Percentiles rank a stretch among this genome's conserved stretches.
Evolutionary conservation across 35 echinoderm and acorn worm genomes (phyloP).

Genomic region (Lytechinus pictus): DNA sequence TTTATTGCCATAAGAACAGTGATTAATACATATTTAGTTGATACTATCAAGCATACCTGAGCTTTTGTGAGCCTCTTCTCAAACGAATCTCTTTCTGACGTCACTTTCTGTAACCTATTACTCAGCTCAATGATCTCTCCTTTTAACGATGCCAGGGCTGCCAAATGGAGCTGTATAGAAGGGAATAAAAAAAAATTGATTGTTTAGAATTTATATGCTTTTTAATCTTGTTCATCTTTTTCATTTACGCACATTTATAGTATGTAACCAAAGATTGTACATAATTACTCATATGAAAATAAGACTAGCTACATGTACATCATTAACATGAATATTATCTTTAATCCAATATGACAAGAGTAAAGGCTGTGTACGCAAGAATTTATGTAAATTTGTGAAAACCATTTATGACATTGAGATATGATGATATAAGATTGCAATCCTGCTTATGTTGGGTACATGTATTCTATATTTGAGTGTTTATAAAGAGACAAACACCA

Average conservation of each 20-base stretch:
- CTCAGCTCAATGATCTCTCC: slow-evolving; percentile 95
- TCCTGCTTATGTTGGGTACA: neutral
- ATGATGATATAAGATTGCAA: neutral
- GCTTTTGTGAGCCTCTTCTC: slow-evolving; percentile 92
- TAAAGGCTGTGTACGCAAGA: neutral
- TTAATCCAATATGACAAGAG: neutral
- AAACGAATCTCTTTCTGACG: slow-evolving; percentile 84
- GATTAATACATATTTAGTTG: neutral
- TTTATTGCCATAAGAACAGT: no score
- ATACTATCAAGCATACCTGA: slow-evolving; percentile 64
- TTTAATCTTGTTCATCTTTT: neutral
- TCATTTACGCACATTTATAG: neutral
- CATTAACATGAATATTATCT: no score
- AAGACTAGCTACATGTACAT: neutral
- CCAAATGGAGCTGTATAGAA: slow-evolving; percentile 92
- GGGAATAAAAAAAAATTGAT: neutral
- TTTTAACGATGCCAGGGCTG: slow-evolving; percentile 95
- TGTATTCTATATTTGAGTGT: no score
- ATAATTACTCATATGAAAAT: neutral
- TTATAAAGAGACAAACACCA: neutral
- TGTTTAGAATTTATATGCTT: no score
- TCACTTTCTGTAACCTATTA: slow-evolving; percentile 79
- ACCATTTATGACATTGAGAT: neutral
- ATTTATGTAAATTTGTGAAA: neutral
- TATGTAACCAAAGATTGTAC: neutral